Base-by-base conservation (phyloP, 2,888 invertebrate genomes). In the Podabrus alpinus region DNA sequence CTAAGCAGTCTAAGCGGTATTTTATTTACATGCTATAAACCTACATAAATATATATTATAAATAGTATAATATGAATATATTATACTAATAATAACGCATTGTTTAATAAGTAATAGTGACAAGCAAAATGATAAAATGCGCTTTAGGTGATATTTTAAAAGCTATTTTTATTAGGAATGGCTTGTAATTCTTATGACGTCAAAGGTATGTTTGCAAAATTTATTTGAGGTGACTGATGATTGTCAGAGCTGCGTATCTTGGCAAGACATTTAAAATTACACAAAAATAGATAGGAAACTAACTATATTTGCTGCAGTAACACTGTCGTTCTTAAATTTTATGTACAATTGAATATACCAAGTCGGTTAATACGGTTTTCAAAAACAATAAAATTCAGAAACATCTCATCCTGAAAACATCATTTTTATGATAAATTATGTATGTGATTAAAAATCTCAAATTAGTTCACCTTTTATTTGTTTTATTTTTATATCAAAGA, bases 131-230 rank as follows among this genome's bases (percentile, higher is more conserved):
- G 9, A 7, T n/a, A n/a, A 45, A 45, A 45, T 45, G 45, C 45
- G 45, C n/a, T 45, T 45, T 45, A 45, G 69, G 68, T 69, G 62
- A 16, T 62, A 62, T 15, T 62, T 62, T 62, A 62, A 62, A 62
- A 62, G 62, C 19, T 62, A 62, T 62, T 62, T 62, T n/a, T 17
- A 19, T 16, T 19, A 16, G 62, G 62, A 62, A 62, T 62, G 62
- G 62, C 62, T 16, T 16, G 62, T 62, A 62, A 17, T 62, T 19
- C 19, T 16, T 16, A 62, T 62, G 62, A 62, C 62, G 62, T 62
- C 45, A 45, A 45, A 4, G 45, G 19, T 62, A 62, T 62, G 16
- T 62, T 62, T 19, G 16, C 62, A 45, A 45, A 45, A 45, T 16
- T 16, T 45, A 45, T 45, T 45, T 45, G 45, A 45, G 45, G 45